These are phyloP conservation scores for Catharus fuscescens DNA, from an alignment of 2,113 vertebrate species.

Conservation along the genomic window DNA sequence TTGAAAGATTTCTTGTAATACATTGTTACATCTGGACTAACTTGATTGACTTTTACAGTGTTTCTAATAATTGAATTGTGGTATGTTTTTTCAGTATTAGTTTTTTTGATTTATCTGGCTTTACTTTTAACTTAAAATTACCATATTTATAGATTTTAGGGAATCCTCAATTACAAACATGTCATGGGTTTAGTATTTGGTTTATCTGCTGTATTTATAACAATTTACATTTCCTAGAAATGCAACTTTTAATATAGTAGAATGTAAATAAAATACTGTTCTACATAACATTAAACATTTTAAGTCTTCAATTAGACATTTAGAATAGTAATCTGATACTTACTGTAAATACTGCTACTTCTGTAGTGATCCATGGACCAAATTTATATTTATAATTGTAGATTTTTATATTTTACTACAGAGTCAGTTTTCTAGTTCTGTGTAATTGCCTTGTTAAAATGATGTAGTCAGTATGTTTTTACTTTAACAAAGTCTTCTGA, in stretches of 20 bases:
- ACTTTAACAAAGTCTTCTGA: conserved; percentile 76
- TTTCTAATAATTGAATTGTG: conserved; percentile 78
- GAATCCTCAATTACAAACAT: conserved; percentile 31
- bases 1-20: conserved; percentile 80
- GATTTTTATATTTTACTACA: conserved; percentile 97
- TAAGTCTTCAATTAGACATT: conserved; percentile 72
- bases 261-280: conserved; percentile 83
- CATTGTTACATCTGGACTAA: conserved; percentile 80
- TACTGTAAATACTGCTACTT: conserved; percentile 91
- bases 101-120: conserved; percentile 66
- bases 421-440: conserved; percentile 90
- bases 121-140: conserved; percentile 78
- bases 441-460: conserved; percentile 84
- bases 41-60: conserved; percentile 77
- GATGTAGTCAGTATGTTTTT: conserved; percentile 77
- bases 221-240: conserved; percentile 77
- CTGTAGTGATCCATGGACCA: conserved; percentile 91
- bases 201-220: conserved; percentile 84
- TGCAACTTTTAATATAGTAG: conserved; percentile 79
- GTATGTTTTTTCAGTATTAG: conserved; percentile 75
- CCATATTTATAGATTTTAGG: conserved; percentile 83
- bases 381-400: conserved; percentile 99
- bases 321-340: conserved; percentile 83
- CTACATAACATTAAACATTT: conserved; percentile 75
- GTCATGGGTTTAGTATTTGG: conserved; percentile 74